A percentile compares a stretch with the other conserved stretches of the same genome.
phyloP scores from a whole-genome alignment of 2,888 invertebrate genomes.

The Neocrepidodera transversa region DNA sequence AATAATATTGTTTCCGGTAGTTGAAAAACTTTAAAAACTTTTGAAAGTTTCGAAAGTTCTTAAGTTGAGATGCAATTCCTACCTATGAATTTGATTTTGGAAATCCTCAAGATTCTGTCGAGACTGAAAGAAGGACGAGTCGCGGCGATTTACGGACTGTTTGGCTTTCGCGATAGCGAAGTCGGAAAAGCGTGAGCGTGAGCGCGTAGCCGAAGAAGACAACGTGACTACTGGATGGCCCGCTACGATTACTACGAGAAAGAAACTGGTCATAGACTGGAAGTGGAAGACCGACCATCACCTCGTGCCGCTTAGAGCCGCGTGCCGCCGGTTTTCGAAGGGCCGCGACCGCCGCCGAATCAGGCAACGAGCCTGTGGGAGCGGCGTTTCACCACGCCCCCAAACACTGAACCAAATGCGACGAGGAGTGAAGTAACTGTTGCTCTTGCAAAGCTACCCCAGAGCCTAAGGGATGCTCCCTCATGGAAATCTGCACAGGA shows the following conservation, averaged over 20 bases:
- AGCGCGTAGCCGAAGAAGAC: background rate
- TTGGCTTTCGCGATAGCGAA: slow-evolving; percentile 5
- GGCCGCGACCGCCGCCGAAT: slow-evolving; percentile 50
- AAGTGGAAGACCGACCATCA: slow-evolving; percentile 35
- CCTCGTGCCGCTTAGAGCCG: slow-evolving; percentile 37
- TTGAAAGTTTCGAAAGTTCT: slow-evolving; percentile 21
- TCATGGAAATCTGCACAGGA: slow-evolving; percentile 63
- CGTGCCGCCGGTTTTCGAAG: slow-evolving; percentile 46
- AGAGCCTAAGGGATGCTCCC: slow-evolving; percentile 53
- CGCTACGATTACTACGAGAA: slow-evolving; percentile 39
- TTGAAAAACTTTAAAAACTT: slow-evolving; percentile 33
- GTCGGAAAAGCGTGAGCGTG: slow-evolving; percentile 12
- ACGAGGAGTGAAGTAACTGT: slow-evolving; percentile 59
- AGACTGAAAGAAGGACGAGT: slow-evolving; percentile 15
- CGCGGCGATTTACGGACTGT: background rate
- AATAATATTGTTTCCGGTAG: slow-evolving; percentile 33
- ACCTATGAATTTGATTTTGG: slow-evolving; percentile 34
- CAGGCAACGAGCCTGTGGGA: slow-evolving; percentile 56
- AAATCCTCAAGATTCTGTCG: slow-evolving; percentile 20
- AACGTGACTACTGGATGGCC: slow-evolving; percentile 23
- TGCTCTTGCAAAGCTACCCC: slow-evolving; percentile 56
- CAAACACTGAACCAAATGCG: slow-evolving; percentile 59
- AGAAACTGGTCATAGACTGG: slow-evolving; percentile 48
- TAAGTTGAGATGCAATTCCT: slow-evolving; percentile 33
- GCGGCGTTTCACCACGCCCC: slow-evolving; percentile 59